Base-by-base conservation (phyloP, 2,113 vertebrate genomes). In the Microtus montanus region DNA sequence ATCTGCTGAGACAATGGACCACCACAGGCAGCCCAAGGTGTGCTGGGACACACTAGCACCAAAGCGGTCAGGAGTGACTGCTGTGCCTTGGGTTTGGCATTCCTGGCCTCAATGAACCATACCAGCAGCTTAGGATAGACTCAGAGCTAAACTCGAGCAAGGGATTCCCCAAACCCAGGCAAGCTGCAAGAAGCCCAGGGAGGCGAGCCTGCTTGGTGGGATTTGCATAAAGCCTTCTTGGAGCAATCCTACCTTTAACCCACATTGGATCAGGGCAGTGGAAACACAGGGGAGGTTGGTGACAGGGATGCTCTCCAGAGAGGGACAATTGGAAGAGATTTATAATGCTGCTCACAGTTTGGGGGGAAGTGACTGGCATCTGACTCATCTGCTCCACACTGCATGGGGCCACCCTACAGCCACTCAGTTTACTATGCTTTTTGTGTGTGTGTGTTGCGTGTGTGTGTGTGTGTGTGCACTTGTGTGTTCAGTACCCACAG, bases 211-310 rank as follows among this genome's bases (percentile, higher is more conserved):
- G 47, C 12, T 82, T 85, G 24, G 22, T 71, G 49, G 66, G 15
- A 93, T 93, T 96, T 89, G 80, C 33, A n/a, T 41, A 93, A 91
- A n/a, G 5, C 11, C 20, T 44, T 71, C 17, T 54, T 88, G 28
- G 63, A 30, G 14, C 68, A 33, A n/a, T 5, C n/a, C 54, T 71
- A 41, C 74, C 41, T 26, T n/a, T 96, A 63, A 77, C 20, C 20
- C 52, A 61, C 33, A 26, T 0, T 87, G 41, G 52, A 28, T 83
- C 68, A 73, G 52, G 33, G 41, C 63, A 88, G 10, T 15, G 4
- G 64, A 52, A 47, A 86, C 26, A 54, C 71, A 24, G n/a, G n/a
- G 71, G 19, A 38, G n/a, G 35, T 8, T 22, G 70, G 70, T 71
- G 70, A 71, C n/a, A 38, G 35, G 17, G 3, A 22, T 41, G 71